Conservation (phyloP, 1,140 invertebrate genomes). For the Chelonus insularis region DNA sequence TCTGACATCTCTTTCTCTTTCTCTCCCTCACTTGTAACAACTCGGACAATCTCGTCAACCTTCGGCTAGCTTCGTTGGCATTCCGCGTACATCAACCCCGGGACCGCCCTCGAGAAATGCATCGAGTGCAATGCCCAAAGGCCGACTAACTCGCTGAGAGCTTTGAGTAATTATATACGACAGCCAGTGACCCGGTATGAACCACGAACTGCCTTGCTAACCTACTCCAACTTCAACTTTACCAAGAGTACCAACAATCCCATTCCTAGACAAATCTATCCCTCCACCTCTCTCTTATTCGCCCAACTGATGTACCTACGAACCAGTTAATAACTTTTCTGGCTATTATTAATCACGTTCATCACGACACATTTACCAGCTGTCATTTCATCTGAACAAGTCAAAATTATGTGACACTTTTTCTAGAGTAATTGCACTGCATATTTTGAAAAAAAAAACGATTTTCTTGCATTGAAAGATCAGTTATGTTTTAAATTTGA, state of each 20-base stretch:
- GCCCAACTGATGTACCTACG: too few relatives aligned
- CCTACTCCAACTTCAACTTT: slow-evolving; percentile 3
- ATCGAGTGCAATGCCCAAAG: slow-evolving; percentile 50
- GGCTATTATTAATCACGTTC: too few relatives aligned
- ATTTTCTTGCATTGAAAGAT: too few relatives aligned
- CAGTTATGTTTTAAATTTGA: too few relatives aligned
- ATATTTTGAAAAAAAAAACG: too few relatives aligned
- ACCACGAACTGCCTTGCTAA: neutral
- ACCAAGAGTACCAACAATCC: neutral
- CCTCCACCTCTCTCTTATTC: neutral
- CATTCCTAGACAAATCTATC: neutral
- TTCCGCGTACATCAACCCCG: slow-evolving; percentile 51
- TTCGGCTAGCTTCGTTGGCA: slow-evolving; percentile 45
- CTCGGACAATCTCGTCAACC: slow-evolving; percentile 33
- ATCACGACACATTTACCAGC: too few relatives aligned
- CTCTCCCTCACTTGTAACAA: neutral
- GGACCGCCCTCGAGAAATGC: slow-evolving; percentile 45
- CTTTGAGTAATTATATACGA: slow-evolving; percentile 11
- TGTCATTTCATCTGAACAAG: too few relatives aligned
- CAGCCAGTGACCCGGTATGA: neutral
- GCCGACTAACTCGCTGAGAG: slow-evolving; percentile 5
- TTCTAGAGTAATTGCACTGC: too few relatives aligned
- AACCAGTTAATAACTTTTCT: too few relatives aligned
- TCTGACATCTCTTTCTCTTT: slow-evolving; percentile 5
- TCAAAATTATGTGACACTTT: too few relatives aligned